Base-by-base conservation (phyloP, 1,140 invertebrate species). In the Pseudachorutes palmiensis region DNA sequence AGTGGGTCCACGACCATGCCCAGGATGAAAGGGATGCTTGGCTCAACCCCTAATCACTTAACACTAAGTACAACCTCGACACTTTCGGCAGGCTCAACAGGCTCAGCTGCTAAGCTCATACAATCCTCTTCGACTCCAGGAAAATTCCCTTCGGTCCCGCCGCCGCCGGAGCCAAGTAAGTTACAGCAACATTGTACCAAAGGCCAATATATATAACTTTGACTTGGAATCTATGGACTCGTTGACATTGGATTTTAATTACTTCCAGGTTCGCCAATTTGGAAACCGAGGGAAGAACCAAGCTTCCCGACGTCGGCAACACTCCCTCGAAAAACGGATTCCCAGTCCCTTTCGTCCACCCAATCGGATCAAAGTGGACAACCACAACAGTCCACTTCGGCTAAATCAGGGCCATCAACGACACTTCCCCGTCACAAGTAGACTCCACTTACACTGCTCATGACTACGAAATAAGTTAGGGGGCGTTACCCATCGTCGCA, bases 11-110 rank as follows among this genome's bases (percentile, higher is more conserved):
- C 81, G 77, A 76, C 71, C 73, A 76, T 72, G 71, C 72, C 64
- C 32, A 62, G 61, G 59, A 65, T 41, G 79, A 66, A 86, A 84
- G 77, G 82, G 19, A 73, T 74, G 51, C 68, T 93, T 77, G 91
- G 91, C 72, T 83, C 87, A 76, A 94, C 91, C 75, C 91, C 91
- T 74, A 94, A 93, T 84, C 91, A 94, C 82, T 84, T 92, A 79
- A 94, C 89, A 74, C 81, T 94, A 77, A 89, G 91, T 81, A 94
- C 92, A 72, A 92, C 91, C 67, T 95, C 92, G 66, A 95, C 93
- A 5, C 33, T 70, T 90, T 92, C 74, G 93, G 92, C 79, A 93
- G 91, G 92, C 73, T 94, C 91, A 78, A 94, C 91, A 55, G 91
- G 92, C 73, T 92, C 89, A 76, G 92, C 95, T 78, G 93, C 93